Evolutionary conservation across 2,113 vertebrate species (phyloP).

Genomic region (Festucalex cinctus): DNA sequence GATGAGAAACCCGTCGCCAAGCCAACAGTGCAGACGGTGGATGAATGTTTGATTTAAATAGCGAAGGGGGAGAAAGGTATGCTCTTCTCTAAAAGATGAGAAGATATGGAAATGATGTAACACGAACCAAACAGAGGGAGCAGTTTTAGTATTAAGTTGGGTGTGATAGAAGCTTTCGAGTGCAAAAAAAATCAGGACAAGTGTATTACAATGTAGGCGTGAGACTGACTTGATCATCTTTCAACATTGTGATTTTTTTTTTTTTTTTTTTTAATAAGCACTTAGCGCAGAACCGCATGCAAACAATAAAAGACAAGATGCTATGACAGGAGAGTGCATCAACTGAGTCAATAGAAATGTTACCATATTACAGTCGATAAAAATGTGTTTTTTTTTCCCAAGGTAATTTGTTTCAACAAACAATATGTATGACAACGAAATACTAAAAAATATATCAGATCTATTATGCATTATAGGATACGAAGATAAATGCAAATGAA

Average conservation of each 20-base stretch:
- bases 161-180: conserved; percentile 16
- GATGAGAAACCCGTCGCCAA: background rate
- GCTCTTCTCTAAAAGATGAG: background rate
- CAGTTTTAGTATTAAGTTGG: conserved; percentile 13
- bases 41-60: conserved; percentile 18
- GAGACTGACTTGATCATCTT: conserved; percentile 16
- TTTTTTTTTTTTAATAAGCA: background rate
- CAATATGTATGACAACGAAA: too few relatives aligned
- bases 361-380: background rate
- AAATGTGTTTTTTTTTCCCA: background rate
- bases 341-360: conserved; percentile 16
- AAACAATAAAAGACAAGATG: background rate
- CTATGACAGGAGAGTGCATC: conserved; percentile 14
- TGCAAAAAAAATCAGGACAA: conserved; percentile 13
- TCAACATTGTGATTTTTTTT: conserved; percentile 1
- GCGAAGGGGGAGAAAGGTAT: background rate
- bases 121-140: background rate
- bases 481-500: too few relatives aligned
- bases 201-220: conserved; percentile 26
- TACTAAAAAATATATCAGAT: too few relatives aligned
- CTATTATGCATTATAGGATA: too few relatives aligned
- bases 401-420: too few relatives aligned
- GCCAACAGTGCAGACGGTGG: background rate
- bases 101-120: background rate
- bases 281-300: background rate